phyloP scores from a whole-genome alignment of 2,113 vertebrate species.

The Felis catus region F.catus_Fca126_mat1.0 CM031411.1:43592501-43593000 shows the following conservation, averaged over 20 bases:
- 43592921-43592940: neutral
- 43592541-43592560: neutral
- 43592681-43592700: neutral
- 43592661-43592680: constrained; percentile 7
- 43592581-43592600: neutral
- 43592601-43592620: constrained; percentile 9
- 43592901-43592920: neutral
- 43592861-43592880: neutral
- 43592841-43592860: neutral
- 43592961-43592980: no score
- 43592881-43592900: neutral
- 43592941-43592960: no score
- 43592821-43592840: neutral
- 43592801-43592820: neutral
- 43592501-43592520: neutral
- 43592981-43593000: no score
- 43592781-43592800: neutral
- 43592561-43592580: neutral
- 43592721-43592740: neutral
- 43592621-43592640: neutral
- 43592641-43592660: neutral
- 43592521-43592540: neutral
- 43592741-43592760: neutral
- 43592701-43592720: neutral
- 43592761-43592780: constrained; percentile 5